Evolutionary conservation across 1,140 invertebrate genomes (phyloP).

Genomic region (Tribolium madens): DNA sequence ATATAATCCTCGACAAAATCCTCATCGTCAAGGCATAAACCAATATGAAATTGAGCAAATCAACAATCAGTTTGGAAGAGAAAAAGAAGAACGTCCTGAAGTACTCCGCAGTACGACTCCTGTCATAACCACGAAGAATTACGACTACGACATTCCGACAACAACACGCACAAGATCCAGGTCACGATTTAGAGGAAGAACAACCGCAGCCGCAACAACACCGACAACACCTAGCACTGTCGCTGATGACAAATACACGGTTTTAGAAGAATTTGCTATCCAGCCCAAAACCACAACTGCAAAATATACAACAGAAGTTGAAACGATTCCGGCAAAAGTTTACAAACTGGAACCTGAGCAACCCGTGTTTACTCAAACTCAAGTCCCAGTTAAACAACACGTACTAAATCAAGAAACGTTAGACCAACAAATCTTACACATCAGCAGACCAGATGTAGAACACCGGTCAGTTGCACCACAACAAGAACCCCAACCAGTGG

Average conservation of each 20-base stretch:
- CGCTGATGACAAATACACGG: conserved; percentile 53
- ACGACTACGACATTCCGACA: conserved; percentile 31
- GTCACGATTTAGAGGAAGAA: conserved; percentile 44
- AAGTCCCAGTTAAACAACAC: conserved; percentile 5
- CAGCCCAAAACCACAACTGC: conserved; percentile 39
- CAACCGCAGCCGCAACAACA: conserved; percentile 34
- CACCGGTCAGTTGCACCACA: conserved; percentile 54
- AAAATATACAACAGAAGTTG: conserved; percentile 31
- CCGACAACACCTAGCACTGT: conserved; percentile 39
- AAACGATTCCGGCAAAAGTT: conserved; percentile 52
- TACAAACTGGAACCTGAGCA: conserved; percentile 44
- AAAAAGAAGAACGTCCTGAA: not conserved
- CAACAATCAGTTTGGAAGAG: conserved; percentile 55
- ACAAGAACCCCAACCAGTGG: conserved; percentile 50
- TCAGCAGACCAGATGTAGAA: not conserved
- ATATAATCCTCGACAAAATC: conserved; percentile 36
- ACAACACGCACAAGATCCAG: conserved; percentile 34
- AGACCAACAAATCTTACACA: conserved; percentile 37
- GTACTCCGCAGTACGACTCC: conserved; percentile 37
- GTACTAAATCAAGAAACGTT: conserved; percentile 24
- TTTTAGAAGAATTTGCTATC: conserved; percentile 57
- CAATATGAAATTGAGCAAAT: conserved; percentile 61
- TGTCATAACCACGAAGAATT: conserved; percentile 19
- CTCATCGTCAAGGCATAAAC: conserved; percentile 58
- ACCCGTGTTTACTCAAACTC: conserved; percentile 4